Conservation (phyloP, 2,797 vertebrate genomes). For the Thripadectes ignobilis region DNA sequence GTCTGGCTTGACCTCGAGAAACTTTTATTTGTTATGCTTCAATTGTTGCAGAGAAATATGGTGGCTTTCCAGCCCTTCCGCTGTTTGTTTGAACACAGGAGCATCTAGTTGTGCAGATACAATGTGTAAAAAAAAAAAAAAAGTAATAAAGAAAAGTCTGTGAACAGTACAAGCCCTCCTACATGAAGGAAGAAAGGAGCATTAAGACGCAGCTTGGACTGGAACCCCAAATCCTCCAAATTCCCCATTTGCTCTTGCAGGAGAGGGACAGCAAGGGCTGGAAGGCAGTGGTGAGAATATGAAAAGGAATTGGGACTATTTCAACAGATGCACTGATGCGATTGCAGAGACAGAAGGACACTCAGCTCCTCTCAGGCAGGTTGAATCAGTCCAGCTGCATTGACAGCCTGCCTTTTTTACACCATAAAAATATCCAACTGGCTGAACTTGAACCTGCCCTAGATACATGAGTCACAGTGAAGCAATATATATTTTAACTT, state of each 20-base stretch:
- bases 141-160: not conserved
- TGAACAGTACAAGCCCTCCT: not conserved
- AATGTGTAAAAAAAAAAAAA: not conserved
- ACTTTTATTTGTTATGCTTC: not conserved
- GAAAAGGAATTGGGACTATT: not conserved
- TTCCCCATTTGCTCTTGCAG: not conserved
- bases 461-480: not conserved
- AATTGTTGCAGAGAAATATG: not conserved
- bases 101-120: not conserved
- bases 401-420: not conserved
- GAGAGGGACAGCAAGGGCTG: not conserved
- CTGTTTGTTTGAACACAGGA: not conserved
- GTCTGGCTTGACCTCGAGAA: not conserved
- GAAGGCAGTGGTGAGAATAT: not conserved
- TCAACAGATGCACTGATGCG: not conserved
- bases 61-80: not conserved
- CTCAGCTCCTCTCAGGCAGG: not conserved
- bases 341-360: not conserved
- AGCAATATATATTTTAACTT: not conserved
- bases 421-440: not conserved
- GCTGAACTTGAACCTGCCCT: not conserved
- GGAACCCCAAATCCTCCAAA: not conserved
- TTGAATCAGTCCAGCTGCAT: not conserved
- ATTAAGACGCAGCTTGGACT: not conserved
- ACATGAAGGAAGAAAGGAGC: not conserved